phyloP scores from a whole-genome alignment of 2,888 invertebrate genomes.

The Philhelius pedissequus region DNA sequence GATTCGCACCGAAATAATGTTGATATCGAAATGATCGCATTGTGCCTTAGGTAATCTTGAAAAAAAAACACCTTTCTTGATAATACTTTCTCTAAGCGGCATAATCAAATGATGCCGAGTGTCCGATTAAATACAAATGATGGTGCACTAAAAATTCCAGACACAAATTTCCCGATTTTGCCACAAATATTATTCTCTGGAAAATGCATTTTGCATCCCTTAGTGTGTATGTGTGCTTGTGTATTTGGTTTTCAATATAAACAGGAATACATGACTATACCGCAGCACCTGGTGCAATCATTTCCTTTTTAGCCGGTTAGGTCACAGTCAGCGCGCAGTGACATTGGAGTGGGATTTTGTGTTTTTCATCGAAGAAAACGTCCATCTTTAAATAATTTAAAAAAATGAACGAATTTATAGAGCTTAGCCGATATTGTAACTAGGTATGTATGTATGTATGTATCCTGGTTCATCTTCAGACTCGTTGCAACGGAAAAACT shows the following conservation, averaged over 20 bases:
- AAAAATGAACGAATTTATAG: conserved; percentile 25
- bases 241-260: not conserved
- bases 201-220: conserved; percentile 21
- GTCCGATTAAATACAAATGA: conserved; percentile 14
- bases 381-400: conserved; percentile 12
- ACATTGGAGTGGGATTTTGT: conserved; percentile 7
- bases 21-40: too few species aligned
- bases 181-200: conserved; percentile 35
- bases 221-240: conserved; percentile 2
- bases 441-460: too few species aligned
- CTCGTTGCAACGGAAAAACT: conserved; percentile 57
- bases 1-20: too few species aligned
- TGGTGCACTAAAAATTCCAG: conserved; percentile 31
- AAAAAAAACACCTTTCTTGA: too few species aligned
- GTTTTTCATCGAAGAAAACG: not conserved
- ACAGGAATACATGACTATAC: conserved; percentile 1
- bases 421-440: not conserved
- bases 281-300: conserved; percentile 52
- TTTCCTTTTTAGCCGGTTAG: conserved; percentile 38
- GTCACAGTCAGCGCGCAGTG: not conserved
- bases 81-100: not conserved
- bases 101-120: not conserved
- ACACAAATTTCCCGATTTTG: conserved; percentile 37
- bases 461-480: not conserved
- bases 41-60: too few species aligned